Evolutionary conservation across 2,888 invertebrate genomes (phyloP), one percentile per base, ranked within the genome.

Genomic region (Nemurella pictetii): DNA sequence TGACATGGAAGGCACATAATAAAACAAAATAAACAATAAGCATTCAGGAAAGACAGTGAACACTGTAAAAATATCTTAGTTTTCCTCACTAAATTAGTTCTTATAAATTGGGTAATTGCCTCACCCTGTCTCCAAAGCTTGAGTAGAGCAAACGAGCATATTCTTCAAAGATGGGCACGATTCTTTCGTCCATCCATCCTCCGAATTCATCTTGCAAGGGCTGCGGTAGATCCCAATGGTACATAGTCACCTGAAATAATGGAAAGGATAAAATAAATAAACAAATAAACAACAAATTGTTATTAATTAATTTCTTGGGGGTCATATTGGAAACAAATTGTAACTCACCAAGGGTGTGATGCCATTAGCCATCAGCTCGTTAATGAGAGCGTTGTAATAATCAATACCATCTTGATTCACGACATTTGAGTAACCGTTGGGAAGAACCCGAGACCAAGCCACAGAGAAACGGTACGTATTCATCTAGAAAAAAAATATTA

Each of bases 341-440:
- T 90, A 89, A 80, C 86, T 88, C 80, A 89, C 89, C 87, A 89
- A 86, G 7, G 92, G 92, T 84, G 90, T 89, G 85, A 95, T 93
- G 20, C 91, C 91, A 84, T 92, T 91, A 0, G 90, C 91, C 7
- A 94, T 87, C 7, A 96, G 91, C 88, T 94, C 95, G 88, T 95
- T 91, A 84, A 97, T 95, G 80, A 97, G 90, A 87, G 94, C 93
- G 88, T 93, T 94, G 89, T 97, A 97, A 90, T 96, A 96, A 85
- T 93, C 90, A 15, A 97, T 91, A 26, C 96, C 97, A 0, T 92
- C 91, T 74, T 92, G 90, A 89, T 95, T 97, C 27, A 96, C 91
- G 27, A 92, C 89, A 88, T 94, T 93, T 15, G 92, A 91, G 85
- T 93, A 91, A 12, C 95, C 96, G 15, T 92, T 93, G 0, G 96